Percentiles rank a stretch among this genome's conserved stretches.
Conservation (phyloP, 1,140 invertebrate species). For the Pseudobourletiella spinata region DNA sequence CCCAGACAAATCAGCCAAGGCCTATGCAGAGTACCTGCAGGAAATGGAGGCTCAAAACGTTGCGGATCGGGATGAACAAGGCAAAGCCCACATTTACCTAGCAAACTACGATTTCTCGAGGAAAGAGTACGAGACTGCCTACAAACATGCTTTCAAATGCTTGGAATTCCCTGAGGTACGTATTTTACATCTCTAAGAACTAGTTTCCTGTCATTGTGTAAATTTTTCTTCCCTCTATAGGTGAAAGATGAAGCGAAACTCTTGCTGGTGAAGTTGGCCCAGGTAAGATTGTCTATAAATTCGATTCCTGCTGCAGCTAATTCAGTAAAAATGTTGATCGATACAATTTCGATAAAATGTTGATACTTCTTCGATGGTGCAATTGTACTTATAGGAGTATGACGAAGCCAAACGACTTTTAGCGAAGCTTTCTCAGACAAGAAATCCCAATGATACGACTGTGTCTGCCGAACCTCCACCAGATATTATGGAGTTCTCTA, state of each 20-base stretch:
- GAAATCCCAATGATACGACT: background rate
- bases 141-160: constrained; percentile 87
- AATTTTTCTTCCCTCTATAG: constrained; percentile 46
- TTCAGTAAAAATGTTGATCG: no score
- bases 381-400: constrained; percentile 75
- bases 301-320: background rate
- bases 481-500: background rate
- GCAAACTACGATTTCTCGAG: constrained; percentile 80
- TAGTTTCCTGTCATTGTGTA: constrained; percentile 10
- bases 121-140: constrained; percentile 68
- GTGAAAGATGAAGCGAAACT: constrained; percentile 87
- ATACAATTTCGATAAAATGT: no score
- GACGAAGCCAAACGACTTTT: constrained; percentile 82
- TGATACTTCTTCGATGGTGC: no score
- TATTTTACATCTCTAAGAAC: background rate
- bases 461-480: background rate
- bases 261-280: constrained; percentile 47
- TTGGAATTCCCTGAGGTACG: constrained; percentile 59
- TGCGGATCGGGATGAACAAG: constrained; percentile 65
- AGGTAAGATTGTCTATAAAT: constrained; percentile 2
- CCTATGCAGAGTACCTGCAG: constrained; percentile 80
- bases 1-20: constrained; percentile 76
- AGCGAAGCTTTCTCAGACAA: constrained; percentile 19
- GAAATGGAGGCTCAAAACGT: constrained; percentile 52
- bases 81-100: constrained; percentile 77